Percentiles rank a stretch among this genome's conserved stretches.
These are phyloP conservation scores for Mus caroli DNA, from an alignment of 2,797 vertebrate species.

Conservation along the genomic window DNA sequence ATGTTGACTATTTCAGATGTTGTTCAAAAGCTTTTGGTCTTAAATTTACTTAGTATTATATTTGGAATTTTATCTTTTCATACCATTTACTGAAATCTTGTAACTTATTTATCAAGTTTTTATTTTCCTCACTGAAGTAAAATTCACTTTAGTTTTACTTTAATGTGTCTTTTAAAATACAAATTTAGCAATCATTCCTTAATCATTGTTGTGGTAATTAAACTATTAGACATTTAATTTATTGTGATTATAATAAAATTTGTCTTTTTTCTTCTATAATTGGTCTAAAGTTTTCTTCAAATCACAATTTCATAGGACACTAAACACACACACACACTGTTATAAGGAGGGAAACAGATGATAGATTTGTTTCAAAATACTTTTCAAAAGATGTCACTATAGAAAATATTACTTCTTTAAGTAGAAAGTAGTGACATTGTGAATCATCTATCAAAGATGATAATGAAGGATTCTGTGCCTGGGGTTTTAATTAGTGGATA, in stretches of 20 bases:
- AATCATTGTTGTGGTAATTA: neutral
- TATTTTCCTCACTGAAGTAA: neutral
- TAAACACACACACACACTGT: neutral
- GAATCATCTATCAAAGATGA: neutral
- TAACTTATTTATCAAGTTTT: neutral
- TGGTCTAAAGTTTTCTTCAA: neutral
- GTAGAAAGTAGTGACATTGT: neutral
- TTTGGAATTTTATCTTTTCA: neutral
- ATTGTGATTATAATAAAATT: neutral
- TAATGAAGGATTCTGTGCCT: neutral
- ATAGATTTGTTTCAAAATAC: no score
- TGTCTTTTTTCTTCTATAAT: neutral
- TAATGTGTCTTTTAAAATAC: neutral
- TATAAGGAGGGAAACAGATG: neutral
- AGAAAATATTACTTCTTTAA: neutral
- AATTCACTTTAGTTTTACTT: neutral
- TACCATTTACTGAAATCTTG: neutral
- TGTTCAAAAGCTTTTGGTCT: neutral
- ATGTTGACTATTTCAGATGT: neutral
- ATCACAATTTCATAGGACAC: no score
- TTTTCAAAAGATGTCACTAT: neutral
- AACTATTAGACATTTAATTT: neutral
- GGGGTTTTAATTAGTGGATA: neutral
- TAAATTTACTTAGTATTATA: neutral
- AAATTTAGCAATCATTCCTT: neutral